Percentiles rank a stretch among this genome's conserved stretches.
Conservation (phyloP, 2,888 invertebrate genomes). For the Rhingia rostrata region DNA sequence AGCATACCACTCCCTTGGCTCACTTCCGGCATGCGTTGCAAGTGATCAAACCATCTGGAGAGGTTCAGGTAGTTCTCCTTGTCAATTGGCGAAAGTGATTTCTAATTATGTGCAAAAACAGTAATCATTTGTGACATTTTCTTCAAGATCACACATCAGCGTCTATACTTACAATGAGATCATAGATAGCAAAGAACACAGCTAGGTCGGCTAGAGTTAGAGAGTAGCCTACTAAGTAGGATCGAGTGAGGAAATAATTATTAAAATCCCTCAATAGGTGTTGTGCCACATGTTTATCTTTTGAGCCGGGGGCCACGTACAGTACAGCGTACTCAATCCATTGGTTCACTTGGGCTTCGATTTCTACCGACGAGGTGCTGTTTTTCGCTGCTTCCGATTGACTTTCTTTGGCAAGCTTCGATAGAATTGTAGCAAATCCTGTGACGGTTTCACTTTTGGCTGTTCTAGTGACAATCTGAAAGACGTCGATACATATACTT, state of each 20-base stretch:
- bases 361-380: constrained; percentile 80
- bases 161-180: constrained; percentile 85
- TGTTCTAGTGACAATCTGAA: constrained; percentile 84
- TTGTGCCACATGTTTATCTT: constrained; percentile 79
- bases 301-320: constrained; percentile 80
- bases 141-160: constrained; percentile 42
- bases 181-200: constrained; percentile 87
- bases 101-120: constrained; percentile 82
- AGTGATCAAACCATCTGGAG: constrained; percentile 90
- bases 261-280: constrained; percentile 84
- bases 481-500: constrained; percentile 8
- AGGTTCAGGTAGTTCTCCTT: constrained; percentile 88
- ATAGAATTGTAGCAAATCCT: constrained; percentile 85
- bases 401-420: constrained; percentile 83
- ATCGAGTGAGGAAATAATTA: constrained; percentile 83
- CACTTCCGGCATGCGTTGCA: constrained; percentile 88
- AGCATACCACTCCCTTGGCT: constrained; percentile 82
- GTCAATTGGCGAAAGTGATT: constrained; percentile 86
- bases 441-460: constrained; percentile 83
- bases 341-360: constrained; percentile 85
- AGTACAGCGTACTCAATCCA: constrained; percentile 87
- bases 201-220: constrained; percentile 88
- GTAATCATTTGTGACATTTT: constrained; percentile 38
- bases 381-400: constrained; percentile 79
- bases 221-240: constrained; percentile 85